Percentiles rank a stretch among this genome's conserved stretches.
phyloP scores from a whole-genome alignment of 2,797 vertebrate species.

The Semaprochilodus insignis region DNA sequence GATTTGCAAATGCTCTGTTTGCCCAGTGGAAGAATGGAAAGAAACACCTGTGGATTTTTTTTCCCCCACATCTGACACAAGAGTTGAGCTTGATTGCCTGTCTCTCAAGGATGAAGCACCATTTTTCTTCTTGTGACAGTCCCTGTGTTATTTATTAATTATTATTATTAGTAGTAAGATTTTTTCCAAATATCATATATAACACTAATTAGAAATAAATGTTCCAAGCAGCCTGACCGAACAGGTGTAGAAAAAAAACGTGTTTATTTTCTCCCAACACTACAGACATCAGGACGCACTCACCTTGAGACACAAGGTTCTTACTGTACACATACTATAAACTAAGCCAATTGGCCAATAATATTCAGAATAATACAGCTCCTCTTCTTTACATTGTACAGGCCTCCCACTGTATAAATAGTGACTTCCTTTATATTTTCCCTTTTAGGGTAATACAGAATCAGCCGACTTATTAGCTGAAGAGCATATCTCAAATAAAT shows the following conservation, averaged over 20 bases:
- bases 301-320: constrained; percentile 31
- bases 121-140: too few relatives aligned
- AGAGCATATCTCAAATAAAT: constrained; percentile 51
- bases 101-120: too few relatives aligned
- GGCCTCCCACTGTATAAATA: constrained; percentile 46
- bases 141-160: too few relatives aligned
- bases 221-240: neutral
- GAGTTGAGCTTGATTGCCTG: too few relatives aligned
- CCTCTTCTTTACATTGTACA: constrained; percentile 61
- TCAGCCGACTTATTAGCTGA: constrained; percentile 9
- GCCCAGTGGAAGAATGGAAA: too few relatives aligned
- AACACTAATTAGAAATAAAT: neutral
- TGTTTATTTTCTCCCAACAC: constrained; percentile 28
- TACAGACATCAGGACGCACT: constrained; percentile 6
- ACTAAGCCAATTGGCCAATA: constrained; percentile 43
- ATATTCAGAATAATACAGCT: constrained; percentile 51
- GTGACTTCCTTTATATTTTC: constrained; percentile 10
- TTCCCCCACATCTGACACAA: too few relatives aligned
- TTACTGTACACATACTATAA: constrained; percentile 38
- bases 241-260: neutral
- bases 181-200: too few relatives aligned
- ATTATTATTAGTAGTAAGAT: too few relatives aligned
- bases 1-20: too few relatives aligned
- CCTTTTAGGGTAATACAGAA: constrained; percentile 30
- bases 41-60: too few relatives aligned